phyloP scores from a whole-genome alignment of 2,888 invertebrate species.

The Leptopilina drosophilae region DNA sequence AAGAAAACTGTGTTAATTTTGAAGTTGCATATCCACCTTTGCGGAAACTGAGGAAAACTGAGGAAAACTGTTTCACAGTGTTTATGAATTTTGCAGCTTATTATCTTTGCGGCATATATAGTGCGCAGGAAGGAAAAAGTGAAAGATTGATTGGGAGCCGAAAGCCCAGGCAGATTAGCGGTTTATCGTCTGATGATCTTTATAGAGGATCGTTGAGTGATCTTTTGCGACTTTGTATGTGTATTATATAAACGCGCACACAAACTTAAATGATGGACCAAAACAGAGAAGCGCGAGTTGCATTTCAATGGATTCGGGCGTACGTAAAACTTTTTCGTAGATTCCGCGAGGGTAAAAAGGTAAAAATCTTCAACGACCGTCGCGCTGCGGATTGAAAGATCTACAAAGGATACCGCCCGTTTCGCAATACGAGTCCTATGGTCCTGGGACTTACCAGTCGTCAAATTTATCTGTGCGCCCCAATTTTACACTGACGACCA shows the following conservation, averaged over 20 bases:
- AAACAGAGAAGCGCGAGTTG: constrained; percentile 69
- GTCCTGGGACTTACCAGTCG: constrained; percentile 22
- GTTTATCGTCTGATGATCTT: constrained; percentile 63
- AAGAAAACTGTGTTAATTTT: no score
- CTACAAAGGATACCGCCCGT: constrained; percentile 69
- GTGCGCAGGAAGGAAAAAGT: constrained; percentile 46
- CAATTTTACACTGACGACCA: constrained; percentile 24
- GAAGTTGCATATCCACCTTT: no score
- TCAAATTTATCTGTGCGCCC: constrained; percentile 40
- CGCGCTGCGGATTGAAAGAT: constrained; percentile 61
- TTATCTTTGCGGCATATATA: no score
- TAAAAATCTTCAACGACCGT: constrained; percentile 71
- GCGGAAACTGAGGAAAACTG: no score
- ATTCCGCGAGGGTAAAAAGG: constrained; percentile 73
- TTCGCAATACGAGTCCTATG: constrained; percentile 51
- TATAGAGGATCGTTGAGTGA: constrained; percentile 44
- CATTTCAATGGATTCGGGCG: constrained; percentile 70
- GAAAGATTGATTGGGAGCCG: constrained; percentile 59
- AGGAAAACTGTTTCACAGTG: no score
- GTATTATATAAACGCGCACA: background rate
- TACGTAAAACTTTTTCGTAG: constrained; percentile 73
- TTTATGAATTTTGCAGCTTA: no score
- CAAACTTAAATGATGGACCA: constrained; percentile 63
- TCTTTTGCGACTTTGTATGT: constrained; percentile 15
- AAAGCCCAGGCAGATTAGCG: constrained; percentile 64